These are phyloP conservation scores for Ridgeia piscesae DNA, from an alignment of 1,140 invertebrate species.

Conservation along the genomic window DNA sequence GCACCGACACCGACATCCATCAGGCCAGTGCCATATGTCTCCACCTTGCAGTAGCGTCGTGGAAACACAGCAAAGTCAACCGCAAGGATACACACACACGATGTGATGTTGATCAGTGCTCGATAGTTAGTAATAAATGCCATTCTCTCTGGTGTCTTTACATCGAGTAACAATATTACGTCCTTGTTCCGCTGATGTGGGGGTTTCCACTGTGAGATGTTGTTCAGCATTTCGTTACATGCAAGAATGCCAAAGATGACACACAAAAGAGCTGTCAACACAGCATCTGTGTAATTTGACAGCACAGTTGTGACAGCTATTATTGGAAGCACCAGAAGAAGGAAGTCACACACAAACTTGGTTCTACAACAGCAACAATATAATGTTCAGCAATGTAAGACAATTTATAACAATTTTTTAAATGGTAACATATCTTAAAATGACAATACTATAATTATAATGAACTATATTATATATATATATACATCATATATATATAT, in stretches of 20 bases:
- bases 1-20: slow-evolving; percentile 95
- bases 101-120: slow-evolving; percentile 68
- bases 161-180: background rate
- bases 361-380: background rate
- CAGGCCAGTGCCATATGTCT: slow-evolving; percentile 80
- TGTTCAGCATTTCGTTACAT: slow-evolving; percentile 10
- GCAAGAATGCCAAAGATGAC: slow-evolving; percentile 11
- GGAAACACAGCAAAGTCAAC: slow-evolving; percentile 91
- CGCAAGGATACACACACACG: slow-evolving; percentile 82
- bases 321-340: slow-evolving; percentile 12
- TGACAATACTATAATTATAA: background rate
- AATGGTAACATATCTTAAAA: background rate
- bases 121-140: slow-evolving; percentile 68
- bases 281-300: slow-evolving; percentile 10
- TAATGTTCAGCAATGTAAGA: background rate
- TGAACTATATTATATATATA: too few relatives aligned
- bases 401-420: background rate
- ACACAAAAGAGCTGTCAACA: slow-evolving; percentile 15
- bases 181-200: background rate
- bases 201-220: background rate
- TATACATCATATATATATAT: too few relatives aligned
- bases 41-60: slow-evolving; percentile 74
- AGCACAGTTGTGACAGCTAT: slow-evolving; percentile 16
- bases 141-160: background rate
- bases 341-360: slow-evolving; percentile 17